Evolutionary conservation across 2,113 vertebrate species (phyloP), one percentile per base, ranked within the genome.

Genomic region (Rhinoptilus africanus): DNA sequence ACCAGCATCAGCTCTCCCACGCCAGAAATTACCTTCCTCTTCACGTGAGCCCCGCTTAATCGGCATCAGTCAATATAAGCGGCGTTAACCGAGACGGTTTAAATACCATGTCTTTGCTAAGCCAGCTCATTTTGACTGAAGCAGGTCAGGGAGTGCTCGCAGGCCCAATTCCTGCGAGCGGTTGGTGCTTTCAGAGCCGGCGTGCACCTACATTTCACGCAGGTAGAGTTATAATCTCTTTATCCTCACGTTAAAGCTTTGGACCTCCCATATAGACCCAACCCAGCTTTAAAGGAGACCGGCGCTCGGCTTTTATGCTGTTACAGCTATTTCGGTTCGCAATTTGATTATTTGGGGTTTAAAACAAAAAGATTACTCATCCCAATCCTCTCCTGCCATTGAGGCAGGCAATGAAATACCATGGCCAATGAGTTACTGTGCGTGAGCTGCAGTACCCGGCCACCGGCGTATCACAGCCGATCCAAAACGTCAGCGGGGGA

Each of bases 401-500:
- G 10, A 74, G 37, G 37, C 60, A 27, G 60, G 53, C 69, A 39
- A 63, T 56, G 43, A 78, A 78, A 56, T 19, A 68, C 80, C 73
- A 27, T 13, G 50, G 73, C 41, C 66, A 43, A 78, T 5, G 41
- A 71, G 80, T 71, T 71, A 71, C 26, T 9, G 35, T 7, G 79
- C 9, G 0, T n/a, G 41, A 77, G 80, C 56, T 4, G 1, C 9
- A 1, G 51, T 50, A 66, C 59, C 77, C 2, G 6, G n/a, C n/a
- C 48, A n/a, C 41, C 4, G 3, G 51, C 34, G 2, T 11, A 37
- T n/a, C 47, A 12, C 37, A 37, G 48, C 24, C 30, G 4, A 43
- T 35, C 26, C 3, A 1, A 63, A 77, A 35, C 0, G 1, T 4
- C 39, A 11, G 39, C 39, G 39, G 10, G 27, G 2, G 30, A 5